phyloP scores from a whole-genome alignment of 2,113 vertebrate species.

The Trematomus loennbergii region DNA sequence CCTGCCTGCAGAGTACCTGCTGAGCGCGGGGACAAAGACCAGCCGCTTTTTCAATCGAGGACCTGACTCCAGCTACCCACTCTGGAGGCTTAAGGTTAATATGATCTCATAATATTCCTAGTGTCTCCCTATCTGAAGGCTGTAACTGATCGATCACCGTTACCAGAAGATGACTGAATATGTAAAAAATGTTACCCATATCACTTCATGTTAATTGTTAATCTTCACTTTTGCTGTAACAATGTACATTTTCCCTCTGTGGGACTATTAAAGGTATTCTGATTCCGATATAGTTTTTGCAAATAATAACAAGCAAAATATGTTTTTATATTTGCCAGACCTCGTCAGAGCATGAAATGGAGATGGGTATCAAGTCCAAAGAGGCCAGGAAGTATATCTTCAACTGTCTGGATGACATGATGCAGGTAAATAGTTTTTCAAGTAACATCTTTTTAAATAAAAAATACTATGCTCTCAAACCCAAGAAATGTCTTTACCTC shows the following conservation, averaged over 20 bases:
- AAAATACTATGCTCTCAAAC: neutral
- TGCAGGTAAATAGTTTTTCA: conserved; percentile 86
- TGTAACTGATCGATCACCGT: neutral
- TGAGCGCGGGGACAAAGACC: conserved; percentile 98
- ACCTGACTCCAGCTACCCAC: conserved; percentile 93
- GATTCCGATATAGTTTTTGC: neutral
- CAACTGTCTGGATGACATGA: conserved; percentile 99
- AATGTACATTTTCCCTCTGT: no score
- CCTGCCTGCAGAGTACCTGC: conserved; percentile 95
- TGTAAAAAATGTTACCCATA: no score
- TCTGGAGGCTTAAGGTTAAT: conserved; percentile 96
- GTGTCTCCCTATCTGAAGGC: neutral
- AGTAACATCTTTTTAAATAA: neutral
- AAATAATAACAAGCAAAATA: neutral
- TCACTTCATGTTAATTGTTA: neutral
- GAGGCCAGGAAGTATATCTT: conserved; percentile 99
- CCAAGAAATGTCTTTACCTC: neutral
- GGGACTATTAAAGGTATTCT: no score
- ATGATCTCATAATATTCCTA: neutral
- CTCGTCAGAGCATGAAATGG: conserved; percentile 95
- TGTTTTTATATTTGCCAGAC: conserved; percentile 82
- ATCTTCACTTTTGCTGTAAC: no score
- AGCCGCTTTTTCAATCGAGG: conserved; percentile 98
- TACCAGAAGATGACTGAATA: neutral
- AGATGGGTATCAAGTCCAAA: conserved; percentile 98